These are phyloP conservation scores for Berghia stephanieae DNA, from an alignment of 1,140 invertebrate genomes.

Conservation along the genomic window DNA sequence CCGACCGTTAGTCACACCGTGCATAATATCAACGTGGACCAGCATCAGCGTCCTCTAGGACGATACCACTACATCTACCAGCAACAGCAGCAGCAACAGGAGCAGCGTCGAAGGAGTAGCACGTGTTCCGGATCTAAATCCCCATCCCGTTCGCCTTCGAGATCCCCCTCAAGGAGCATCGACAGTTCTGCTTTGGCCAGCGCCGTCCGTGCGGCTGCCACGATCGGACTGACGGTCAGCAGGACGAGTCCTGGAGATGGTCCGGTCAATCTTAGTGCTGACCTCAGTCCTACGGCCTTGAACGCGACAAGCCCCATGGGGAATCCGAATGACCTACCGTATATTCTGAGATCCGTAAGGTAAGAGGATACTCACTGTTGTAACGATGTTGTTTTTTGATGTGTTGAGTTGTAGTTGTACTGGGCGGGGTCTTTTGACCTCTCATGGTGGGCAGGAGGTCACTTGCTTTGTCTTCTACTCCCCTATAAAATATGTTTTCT, in stretches of 20 bases:
- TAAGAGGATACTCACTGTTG: slow-evolving; percentile 5
- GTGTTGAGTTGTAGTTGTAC: no score
- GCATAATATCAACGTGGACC: not conserved
- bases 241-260: not conserved
- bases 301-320: no score
- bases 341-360: slow-evolving; percentile 32
- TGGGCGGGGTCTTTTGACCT: no score
- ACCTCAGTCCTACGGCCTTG: slow-evolving; percentile 15
- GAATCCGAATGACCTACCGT: slow-evolving; percentile 8
- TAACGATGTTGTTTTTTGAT: no score
- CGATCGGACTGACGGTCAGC: slow-evolving; percentile 26
- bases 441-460: no score
- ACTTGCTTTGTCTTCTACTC: no score
- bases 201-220: slow-evolving; percentile 23
- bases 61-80: slow-evolving; percentile 26
- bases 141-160: no score
- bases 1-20: not conserved
- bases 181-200: slow-evolving; percentile 26
- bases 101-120: not conserved
- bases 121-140: no score
- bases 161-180: no score
- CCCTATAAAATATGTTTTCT: no score
- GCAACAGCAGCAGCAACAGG: slow-evolving; percentile 28
- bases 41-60: slow-evolving; percentile 21
- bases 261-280: slow-evolving; percentile 6